Evolutionary conservation across 64 coral and sea anemone species (phyloP), one percentile per base, ranked within the genome.

Genomic region (Pocillopora verrucosa): DNA sequence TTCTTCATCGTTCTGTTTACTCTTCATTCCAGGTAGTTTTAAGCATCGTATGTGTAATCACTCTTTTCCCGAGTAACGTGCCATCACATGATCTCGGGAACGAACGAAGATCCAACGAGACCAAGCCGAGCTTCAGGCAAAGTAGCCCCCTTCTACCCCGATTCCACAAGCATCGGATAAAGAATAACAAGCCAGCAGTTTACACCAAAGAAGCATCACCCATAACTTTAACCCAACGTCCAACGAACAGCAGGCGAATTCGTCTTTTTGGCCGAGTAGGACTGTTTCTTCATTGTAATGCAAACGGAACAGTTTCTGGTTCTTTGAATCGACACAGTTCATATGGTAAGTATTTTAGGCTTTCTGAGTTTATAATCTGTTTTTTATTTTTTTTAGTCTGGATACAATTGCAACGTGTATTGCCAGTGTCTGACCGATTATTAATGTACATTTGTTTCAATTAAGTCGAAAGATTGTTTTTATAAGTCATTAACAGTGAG

Each of bases 261-360:
- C 59, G 45, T 3, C 16, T 92, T 11, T 92, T 92, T 73, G 62
- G 74, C 74, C 90, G 90, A 16, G 84, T 92, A n/a, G 90, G 90
- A 0, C 68, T 67, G 13, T 92, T 92, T 36, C 62, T 92, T 16
- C 56, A 84, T 1, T 77, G 86, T n/a, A 64, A 87, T 61, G n/a
- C 2, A 0, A 92, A 92, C 87, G 90, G 90, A 59, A 92, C 83
- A n/a, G 30, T 92, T 58, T 92, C 90, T 16, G 84, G 90, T 0
- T 69, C 60, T 15, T 76, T 92, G 26, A 88, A 78, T 58, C 86
- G 37, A 51, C 5, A 63, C 11, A 85, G 82, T 58, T 11, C 13
- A 65, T 72, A 56, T 72, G 82, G 82, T 85, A 36, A 85, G 82
- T 67, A 10, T 63, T 13, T 58, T 11, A 11, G 34, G 25, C 9